A percentile compares a stretch with the other conserved stretches of the same genome.
These are phyloP conservation scores for Heliothis peltigera DNA, from an alignment of 2,888 invertebrate species.

Conservation along the genomic window DNA sequence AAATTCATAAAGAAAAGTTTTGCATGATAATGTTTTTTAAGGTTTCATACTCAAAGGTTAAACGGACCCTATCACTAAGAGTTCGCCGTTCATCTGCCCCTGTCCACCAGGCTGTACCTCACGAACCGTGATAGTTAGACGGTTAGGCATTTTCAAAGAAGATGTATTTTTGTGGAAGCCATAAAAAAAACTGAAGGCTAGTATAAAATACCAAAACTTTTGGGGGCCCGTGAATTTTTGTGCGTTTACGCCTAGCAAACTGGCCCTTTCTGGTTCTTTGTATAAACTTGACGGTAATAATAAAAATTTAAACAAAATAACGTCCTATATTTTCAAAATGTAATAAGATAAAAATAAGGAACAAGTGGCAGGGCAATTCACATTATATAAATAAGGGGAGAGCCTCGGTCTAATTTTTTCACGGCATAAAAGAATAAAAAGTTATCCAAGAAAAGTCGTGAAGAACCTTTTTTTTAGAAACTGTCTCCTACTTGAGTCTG, in stretches of 20 bases:
- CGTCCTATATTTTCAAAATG: constrained; percentile 7
- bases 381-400: constrained; percentile 37
- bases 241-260: no score
- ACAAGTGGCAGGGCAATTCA: constrained; percentile 18
- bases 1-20: neutral
- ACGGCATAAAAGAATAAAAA: constrained; percentile 15
- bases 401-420: constrained; percentile 20
- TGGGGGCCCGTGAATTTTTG: no score
- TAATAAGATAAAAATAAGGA: constrained; percentile 11
- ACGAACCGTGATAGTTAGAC: no score
- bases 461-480: constrained; percentile 23
- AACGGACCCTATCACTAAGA: no score
- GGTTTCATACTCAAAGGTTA: no score
- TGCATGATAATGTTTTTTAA: constrained; percentile 4
- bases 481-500: constrained; percentile 28
- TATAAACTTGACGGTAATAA: constrained; percentile 2
- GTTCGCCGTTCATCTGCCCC: no score
- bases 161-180: no score
- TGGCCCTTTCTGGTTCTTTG: no score
- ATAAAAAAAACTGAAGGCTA: no score
- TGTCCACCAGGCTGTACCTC: no score
- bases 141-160: no score
- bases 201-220: no score
- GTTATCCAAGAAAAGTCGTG: constrained; percentile 8
- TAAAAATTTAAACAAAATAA: constrained; percentile 6